phyloP scores from a whole-genome alignment of 2,888 invertebrate genomes.

The Chorisops tibialis region DNA sequence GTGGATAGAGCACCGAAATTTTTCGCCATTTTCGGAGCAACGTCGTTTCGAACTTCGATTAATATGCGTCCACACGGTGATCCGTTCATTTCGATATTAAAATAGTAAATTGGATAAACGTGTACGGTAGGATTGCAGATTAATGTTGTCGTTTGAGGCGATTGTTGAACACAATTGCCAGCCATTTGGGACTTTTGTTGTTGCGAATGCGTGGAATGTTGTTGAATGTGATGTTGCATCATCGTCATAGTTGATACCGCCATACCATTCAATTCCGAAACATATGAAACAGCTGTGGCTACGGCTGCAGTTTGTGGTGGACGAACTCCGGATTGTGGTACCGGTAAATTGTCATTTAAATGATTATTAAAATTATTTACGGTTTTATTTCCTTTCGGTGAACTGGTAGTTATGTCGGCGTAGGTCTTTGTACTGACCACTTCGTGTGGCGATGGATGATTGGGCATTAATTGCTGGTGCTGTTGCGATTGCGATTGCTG shows the following conservation, averaged over 20 bases:
- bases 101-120: conserved; percentile 69
- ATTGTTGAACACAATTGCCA: conserved; percentile 29
- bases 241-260: conserved; percentile 32
- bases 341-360: conserved; percentile 3
- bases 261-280: conserved; percentile 34
- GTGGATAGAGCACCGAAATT: conserved; percentile 71
- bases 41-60: conserved; percentile 73
- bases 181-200: conserved; percentile 34
- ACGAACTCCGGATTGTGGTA: neutral
- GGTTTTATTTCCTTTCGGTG: conserved; percentile 38
- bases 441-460: conserved; percentile 37
- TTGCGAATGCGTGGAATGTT: conserved; percentile 36
- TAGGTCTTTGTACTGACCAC: conserved; percentile 38
- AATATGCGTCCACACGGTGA: conserved; percentile 68
- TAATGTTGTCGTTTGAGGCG: conserved; percentile 42
- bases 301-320: neutral
- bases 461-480: conserved; percentile 33
- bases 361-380: conserved; percentile 19
- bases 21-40: conserved; percentile 77
- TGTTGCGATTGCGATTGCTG: conserved; percentile 40
- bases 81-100: conserved; percentile 73
- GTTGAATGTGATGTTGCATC: conserved; percentile 35
- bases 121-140: conserved; percentile 56
- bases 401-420: conserved; percentile 43
- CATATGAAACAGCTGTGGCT: conserved; percentile 22